Conservation (phyloP, 1,140 invertebrate species). For the Adelges cooleyi region DNA sequence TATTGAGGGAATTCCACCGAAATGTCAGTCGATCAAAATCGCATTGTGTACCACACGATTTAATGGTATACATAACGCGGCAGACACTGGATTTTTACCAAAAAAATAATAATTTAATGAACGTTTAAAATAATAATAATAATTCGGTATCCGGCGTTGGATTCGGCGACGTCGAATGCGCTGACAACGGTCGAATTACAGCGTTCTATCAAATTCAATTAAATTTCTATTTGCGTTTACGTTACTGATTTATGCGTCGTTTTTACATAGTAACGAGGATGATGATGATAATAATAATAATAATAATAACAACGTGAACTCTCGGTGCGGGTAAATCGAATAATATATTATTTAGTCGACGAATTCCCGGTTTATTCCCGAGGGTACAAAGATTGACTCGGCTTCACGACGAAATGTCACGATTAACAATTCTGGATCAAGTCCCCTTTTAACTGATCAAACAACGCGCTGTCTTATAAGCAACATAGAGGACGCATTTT, state of each 20-base stretch:
- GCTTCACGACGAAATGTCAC: neutral
- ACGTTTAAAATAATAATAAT: no score
- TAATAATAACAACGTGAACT: neutral
- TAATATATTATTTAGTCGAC: neutral
- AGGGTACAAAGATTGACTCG: neutral
- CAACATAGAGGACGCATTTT: neutral
- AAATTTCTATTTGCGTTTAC: neutral
- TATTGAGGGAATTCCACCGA: neutral
- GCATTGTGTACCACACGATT: no score
- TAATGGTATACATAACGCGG: no score
- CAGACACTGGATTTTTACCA: no score
- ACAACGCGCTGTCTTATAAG: neutral
- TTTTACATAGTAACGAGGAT: no score
- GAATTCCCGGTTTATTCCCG: neutral
- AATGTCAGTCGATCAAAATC: neutral
- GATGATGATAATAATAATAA: no score
- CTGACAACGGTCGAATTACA: no score
- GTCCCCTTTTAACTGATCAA: slow-evolving; percentile 16
- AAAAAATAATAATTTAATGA: neutral
- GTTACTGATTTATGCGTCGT: no score
- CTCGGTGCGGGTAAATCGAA: neutral
- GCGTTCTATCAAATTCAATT: neutral
- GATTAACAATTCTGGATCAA: neutral
- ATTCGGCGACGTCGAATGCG: neutral
- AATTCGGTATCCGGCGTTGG: neutral